phyloP scores from a whole-genome alignment of 2,888 invertebrate genomes.

The Drosophila incognita region DNA sequence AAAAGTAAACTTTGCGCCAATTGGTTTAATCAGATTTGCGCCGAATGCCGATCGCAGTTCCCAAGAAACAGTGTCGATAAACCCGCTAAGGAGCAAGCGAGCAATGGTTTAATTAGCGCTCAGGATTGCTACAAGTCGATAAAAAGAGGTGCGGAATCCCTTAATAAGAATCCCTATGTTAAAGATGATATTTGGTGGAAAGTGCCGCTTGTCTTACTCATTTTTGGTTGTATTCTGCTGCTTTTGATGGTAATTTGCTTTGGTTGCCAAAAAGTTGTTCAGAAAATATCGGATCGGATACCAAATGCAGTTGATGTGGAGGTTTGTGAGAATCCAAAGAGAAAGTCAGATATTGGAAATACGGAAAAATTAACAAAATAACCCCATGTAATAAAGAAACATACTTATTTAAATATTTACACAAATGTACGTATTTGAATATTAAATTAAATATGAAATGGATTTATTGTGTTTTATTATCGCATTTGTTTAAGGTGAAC shows the following conservation, averaged over 20 bases:
- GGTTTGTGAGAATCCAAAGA: slow-evolving; percentile 1
- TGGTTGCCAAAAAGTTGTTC: slow-evolving; percentile 21
- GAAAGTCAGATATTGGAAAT: no score
- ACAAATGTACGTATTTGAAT: not conserved
- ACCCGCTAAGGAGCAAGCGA: not conserved
- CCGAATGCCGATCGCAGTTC: slow-evolving; percentile 36
- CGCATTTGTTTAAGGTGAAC: not conserved
- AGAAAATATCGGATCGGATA: not conserved
- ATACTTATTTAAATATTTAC: no score
- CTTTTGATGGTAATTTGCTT: slow-evolving; percentile 23
- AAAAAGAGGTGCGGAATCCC: slow-evolving; percentile 17
- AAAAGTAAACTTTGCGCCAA: slow-evolving; percentile 38
- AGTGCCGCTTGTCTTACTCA: slow-evolving; percentile 50
- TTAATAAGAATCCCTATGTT: not conserved
- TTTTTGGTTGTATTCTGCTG: slow-evolving; percentile 33
- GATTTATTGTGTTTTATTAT: slow-evolving; percentile 27
- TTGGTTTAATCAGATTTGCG: slow-evolving; percentile 51
- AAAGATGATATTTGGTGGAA: slow-evolving; percentile 56
- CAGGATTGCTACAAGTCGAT: slow-evolving; percentile 61
- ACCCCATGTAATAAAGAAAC: no score
- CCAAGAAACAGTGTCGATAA: not conserved
- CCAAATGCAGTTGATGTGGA: slow-evolving; percentile 4
- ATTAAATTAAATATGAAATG: slow-evolving; percentile 22
- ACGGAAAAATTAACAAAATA: no score
- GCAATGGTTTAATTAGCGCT: slow-evolving; percentile 37